These are phyloP conservation scores for Nowickia ferox DNA, from an alignment of 2,888 invertebrate species.

Conservation along the genomic window DNA sequence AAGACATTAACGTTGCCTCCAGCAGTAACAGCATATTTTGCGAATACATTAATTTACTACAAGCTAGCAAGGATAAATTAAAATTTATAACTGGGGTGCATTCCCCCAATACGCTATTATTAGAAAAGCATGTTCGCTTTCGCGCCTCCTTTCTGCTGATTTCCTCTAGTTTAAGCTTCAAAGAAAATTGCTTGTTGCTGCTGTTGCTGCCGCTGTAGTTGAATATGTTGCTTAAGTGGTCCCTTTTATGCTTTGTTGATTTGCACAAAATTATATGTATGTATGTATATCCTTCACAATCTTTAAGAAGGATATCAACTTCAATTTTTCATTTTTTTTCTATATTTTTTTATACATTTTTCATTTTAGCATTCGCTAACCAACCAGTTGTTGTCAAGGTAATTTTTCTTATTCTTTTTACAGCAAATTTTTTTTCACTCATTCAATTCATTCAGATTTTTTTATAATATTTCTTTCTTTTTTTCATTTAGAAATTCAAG, in stretches of 20 bases:
- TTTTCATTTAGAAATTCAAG: conserved; percentile 59
- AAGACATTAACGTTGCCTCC: no score
- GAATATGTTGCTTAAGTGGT: conserved; percentile 78
- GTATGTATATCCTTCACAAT: conserved; percentile 65
- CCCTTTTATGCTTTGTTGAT: conserved; percentile 80
- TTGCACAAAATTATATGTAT: conserved; percentile 73
- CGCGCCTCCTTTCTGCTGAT: conserved; percentile 60
- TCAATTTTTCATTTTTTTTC: conserved; percentile 55
- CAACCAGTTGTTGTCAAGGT: conserved; percentile 78
- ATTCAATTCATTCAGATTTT: conserved; percentile 54
- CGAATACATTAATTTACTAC: no score
- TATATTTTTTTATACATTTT: conserved; percentile 38
- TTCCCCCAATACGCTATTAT: conserved; percentile 34
- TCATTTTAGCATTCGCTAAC: conserved; percentile 59
- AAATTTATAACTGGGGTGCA: conserved; percentile 2
- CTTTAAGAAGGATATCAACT: conserved; percentile 71
- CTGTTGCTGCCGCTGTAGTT: conserved; percentile 25
- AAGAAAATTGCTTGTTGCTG: conserved; percentile 74
- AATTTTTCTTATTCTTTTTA: conserved; percentile 76
- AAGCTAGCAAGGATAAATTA: not conserved
- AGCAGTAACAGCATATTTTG: not conserved
- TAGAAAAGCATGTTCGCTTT: conserved; percentile 62
- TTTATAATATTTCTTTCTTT: conserved; percentile 17
- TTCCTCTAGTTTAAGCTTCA: conserved; percentile 75
- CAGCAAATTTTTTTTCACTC: conserved; percentile 40